A percentile compares a stretch with the other conserved stretches of the same genome.
phyloP scores from a whole-genome alignment of 2,797 vertebrate genomes.

The Cirrhinus molitorella region DNA sequence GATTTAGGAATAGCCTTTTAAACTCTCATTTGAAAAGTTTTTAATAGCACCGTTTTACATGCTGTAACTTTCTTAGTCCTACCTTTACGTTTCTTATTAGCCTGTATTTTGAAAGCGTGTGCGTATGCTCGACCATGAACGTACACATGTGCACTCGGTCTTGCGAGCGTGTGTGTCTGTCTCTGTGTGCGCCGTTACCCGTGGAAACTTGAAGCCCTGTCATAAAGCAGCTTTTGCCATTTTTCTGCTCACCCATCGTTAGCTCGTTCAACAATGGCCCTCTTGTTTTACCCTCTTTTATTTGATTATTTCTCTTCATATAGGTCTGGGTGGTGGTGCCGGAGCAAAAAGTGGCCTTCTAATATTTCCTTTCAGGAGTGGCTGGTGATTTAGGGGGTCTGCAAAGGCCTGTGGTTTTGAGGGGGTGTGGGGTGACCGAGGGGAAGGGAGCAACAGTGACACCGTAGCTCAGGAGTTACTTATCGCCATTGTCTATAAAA shows the following conservation, averaged over 20 bases:
- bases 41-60: constrained; percentile 20
- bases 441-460: constrained; percentile 48
- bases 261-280: constrained; percentile 57
- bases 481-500: constrained; percentile 85
- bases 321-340: constrained; percentile 50
- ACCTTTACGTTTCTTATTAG: constrained; percentile 25
- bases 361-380: constrained; percentile 59
- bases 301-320: constrained; percentile 60
- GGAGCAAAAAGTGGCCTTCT: constrained; percentile 40
- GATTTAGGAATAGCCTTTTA: constrained; percentile 32
- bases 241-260: constrained; percentile 57
- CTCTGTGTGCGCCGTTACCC: constrained; percentile 36
- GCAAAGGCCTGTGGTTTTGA: constrained; percentile 18
- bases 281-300: constrained; percentile 58
- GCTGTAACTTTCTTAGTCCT: background rate
- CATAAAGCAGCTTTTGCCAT: constrained; percentile 60
- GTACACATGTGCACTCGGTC: constrained; percentile 18
- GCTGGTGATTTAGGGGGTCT: constrained; percentile 57
- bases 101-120: constrained; percentile 6
- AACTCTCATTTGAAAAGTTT: constrained; percentile 5
- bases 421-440: constrained; percentile 34
- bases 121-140: constrained; percentile 7
- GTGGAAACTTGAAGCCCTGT: constrained; percentile 61
- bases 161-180: constrained; percentile 4
- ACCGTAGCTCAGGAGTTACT: constrained; percentile 71